Percentiles rank a stretch among this genome's conserved stretches.
phyloP scores from a whole-genome alignment of 2,797 vertebrate species.

The Merluccius polli region DNA sequence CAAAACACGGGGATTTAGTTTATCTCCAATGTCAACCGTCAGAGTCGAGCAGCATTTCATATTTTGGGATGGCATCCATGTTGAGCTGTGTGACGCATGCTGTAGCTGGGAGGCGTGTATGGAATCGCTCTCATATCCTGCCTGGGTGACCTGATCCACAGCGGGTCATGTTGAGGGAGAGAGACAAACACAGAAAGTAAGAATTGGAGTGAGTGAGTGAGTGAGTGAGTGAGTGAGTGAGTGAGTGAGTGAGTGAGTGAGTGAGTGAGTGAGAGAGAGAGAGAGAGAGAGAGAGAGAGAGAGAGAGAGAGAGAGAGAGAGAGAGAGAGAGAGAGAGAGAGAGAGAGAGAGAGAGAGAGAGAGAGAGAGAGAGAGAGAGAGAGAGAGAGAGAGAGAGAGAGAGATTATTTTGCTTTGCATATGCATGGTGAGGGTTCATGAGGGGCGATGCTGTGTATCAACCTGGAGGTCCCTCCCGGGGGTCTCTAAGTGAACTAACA shows the following conservation, averaged over 20 bases:
- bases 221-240: too few relatives aligned
- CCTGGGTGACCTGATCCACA: conserved; percentile 48
- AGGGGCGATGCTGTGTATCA: not conserved
- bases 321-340: too few relatives aligned
- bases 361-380: too few relatives aligned
- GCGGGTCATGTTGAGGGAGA: conserved; percentile 39
- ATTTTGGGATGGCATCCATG: not conserved
- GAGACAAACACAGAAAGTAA: too few relatives aligned
- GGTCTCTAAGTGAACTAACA: not conserved
- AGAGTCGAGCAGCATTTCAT: not conserved
- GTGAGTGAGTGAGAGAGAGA: too few relatives aligned
- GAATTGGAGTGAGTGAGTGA: too few relatives aligned
- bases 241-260: too few relatives aligned
- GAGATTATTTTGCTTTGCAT: not conserved
- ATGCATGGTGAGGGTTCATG: not conserved
- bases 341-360: too few relatives aligned
- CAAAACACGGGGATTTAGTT: not conserved
- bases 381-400: too few relatives aligned
- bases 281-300: too few relatives aligned
- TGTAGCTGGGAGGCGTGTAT: conserved; percentile 43
- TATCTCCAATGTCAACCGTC: not conserved
- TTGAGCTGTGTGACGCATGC: conserved; percentile 38
- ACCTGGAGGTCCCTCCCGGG: too few relatives aligned
- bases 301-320: too few relatives aligned
- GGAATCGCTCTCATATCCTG: conserved; percentile 59